Percentiles rank a stretch among this genome's conserved stretches.
Conservation (phyloP, 2,888 invertebrate species). For the Drosophila kuntzei region DNA sequence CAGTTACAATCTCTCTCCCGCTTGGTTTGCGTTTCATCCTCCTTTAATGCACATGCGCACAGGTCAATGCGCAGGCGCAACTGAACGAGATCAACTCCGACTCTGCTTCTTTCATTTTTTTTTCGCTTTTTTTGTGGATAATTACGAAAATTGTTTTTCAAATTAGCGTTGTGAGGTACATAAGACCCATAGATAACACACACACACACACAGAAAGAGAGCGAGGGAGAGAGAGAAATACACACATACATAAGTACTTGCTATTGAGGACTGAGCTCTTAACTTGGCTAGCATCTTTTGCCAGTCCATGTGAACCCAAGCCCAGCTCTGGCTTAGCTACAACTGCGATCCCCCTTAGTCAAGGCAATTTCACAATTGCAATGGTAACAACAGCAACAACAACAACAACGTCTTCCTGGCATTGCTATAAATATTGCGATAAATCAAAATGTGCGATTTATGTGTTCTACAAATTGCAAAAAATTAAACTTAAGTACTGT, state of each 20-base stretch:
- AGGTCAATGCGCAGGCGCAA: slow-evolving; percentile 78
- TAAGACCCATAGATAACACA: slow-evolving; percentile 79
- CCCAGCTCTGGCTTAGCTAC: slow-evolving; percentile 26
- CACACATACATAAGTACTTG: slow-evolving; percentile 37
- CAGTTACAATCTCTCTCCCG: slow-evolving; percentile 21
- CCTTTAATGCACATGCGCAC: slow-evolving; percentile 79
- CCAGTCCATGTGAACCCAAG: slow-evolving; percentile 55
- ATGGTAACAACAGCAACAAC: slow-evolving; percentile 65
- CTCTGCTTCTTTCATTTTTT: slow-evolving; percentile 43
- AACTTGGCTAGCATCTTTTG: slow-evolving; percentile 59
- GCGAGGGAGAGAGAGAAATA: slow-evolving; percentile 24
- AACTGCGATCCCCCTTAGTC: slow-evolving; percentile 38
- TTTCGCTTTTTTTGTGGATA: slow-evolving; percentile 74
- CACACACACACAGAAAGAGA: slow-evolving; percentile 40
- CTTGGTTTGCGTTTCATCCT: slow-evolving; percentile 60
- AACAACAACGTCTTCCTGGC: slow-evolving; percentile 63
- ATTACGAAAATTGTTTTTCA: slow-evolving; percentile 85
- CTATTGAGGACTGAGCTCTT: slow-evolving; percentile 45
- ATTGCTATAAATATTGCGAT: slow-evolving; percentile 82
- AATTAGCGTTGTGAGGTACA: slow-evolving; percentile 84
- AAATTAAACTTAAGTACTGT: slow-evolving; percentile 82
- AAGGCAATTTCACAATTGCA: slow-evolving; percentile 76
- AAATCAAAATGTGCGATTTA: slow-evolving; percentile 82
- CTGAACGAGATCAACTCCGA: slow-evolving; percentile 74
- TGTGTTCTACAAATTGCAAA: slow-evolving; percentile 82